A percentile compares a stretch with the other conserved stretches of the same genome.
Evolutionary conservation across 1,140 invertebrate genomes (phyloP).

Genomic region (Pseudomyrmex cubaensis): DNA sequence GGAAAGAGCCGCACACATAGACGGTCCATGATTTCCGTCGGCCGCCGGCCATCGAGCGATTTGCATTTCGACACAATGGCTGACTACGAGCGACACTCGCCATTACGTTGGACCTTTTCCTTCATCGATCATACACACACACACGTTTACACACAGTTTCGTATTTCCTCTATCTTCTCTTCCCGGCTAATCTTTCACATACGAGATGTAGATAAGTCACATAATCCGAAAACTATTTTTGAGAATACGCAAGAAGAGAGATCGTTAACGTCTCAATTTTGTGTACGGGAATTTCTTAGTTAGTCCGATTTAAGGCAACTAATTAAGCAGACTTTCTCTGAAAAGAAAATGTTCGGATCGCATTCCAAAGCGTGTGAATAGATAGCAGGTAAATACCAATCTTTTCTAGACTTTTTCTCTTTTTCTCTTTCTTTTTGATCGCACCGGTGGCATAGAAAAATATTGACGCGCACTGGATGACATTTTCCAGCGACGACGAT

Average conservation of each 20-base stretch:
- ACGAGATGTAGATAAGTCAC: not conserved
- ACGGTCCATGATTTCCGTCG: slow-evolving; percentile 43
- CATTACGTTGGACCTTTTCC: slow-evolving; percentile 30
- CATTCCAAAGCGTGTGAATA: not conserved
- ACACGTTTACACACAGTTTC: too few relatives aligned
- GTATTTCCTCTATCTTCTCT: too few relatives aligned
- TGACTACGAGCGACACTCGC: slow-evolving; percentile 39
- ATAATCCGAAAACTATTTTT: not conserved
- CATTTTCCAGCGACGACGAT: slow-evolving; percentile 60
- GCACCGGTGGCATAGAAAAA: slow-evolving; percentile 62
- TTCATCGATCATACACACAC: slow-evolving; percentile 34
- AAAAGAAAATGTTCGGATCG: not conserved
- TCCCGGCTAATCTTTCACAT: not conserved
- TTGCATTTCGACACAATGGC: slow-evolving; percentile 58
- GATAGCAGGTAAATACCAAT: slow-evolving; percentile 2
- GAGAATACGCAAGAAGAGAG: too few relatives aligned
- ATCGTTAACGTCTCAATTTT: too few relatives aligned
- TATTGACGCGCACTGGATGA: slow-evolving; percentile 66
- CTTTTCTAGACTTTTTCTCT: not conserved
- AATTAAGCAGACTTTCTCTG: not conserved
- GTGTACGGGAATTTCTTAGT: too few relatives aligned
- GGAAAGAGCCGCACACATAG: slow-evolving; percentile 16
- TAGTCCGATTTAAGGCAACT: not conserved
- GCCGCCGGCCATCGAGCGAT: slow-evolving; percentile 49
- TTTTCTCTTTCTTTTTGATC: not conserved